Evolutionary conservation across 2,113 vertebrate species (phyloP).

Genomic region (Charina bottae): DNA sequence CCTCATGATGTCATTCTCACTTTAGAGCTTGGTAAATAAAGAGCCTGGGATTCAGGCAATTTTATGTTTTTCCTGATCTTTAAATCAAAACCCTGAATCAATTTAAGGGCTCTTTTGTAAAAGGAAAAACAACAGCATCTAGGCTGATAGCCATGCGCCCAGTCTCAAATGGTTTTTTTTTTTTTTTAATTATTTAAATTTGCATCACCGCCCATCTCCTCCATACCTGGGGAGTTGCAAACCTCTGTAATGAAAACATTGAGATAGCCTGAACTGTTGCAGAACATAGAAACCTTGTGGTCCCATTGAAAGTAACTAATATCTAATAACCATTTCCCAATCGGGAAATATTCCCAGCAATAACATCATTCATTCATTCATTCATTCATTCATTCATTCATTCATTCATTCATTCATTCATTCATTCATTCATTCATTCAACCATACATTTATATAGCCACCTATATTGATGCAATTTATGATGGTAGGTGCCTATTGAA

Average conservation of each 20-base stretch:
- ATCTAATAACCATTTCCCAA: neutral
- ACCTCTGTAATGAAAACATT: conserved; percentile 58
- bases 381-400: no score
- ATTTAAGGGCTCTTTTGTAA: conserved; percentile 65
- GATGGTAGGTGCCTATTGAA: neutral
- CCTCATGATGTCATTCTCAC: conserved; percentile 45
- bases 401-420: no score
- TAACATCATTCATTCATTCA: no score
- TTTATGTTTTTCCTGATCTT: conserved; percentile 67
- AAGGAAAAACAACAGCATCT: conserved; percentile 47
- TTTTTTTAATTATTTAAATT: no score
- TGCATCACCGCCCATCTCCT: no score
- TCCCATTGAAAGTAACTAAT: conserved; percentile 30
- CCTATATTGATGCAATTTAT: neutral
- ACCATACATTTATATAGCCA: no score
- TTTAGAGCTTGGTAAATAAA: no score
- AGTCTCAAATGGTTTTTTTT: conserved; percentile 60
- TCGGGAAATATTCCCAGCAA: neutral
- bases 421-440: no score
- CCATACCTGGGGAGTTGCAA: no score
- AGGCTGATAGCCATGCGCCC: conserved; percentile 49
- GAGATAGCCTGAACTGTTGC: conserved; percentile 53
- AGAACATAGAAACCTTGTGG: conserved; percentile 46
- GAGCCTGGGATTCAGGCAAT: conserved; percentile 63
- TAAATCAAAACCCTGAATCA: conserved; percentile 69